Conservation (phyloP, 2,113 vertebrate species). For the Corvus moneduloides region DNA sequence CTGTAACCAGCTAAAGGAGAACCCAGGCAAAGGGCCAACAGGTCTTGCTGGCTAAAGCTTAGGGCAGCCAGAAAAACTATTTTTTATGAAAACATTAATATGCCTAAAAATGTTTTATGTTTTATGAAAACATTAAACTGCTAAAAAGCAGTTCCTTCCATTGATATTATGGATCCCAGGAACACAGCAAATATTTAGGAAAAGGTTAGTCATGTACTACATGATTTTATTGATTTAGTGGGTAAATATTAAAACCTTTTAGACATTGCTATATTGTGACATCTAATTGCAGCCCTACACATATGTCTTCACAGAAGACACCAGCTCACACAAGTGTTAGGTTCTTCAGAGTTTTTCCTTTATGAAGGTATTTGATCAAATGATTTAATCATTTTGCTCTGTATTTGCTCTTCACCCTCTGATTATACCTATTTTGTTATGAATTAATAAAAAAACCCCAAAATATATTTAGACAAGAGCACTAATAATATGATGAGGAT, state of each 20-base stretch:
- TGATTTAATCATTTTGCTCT: background rate
- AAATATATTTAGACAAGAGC: background rate
- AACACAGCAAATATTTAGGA: background rate
- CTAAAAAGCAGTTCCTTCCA: background rate
- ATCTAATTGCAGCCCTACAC: background rate
- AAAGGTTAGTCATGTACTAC: background rate
- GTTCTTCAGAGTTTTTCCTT: background rate
- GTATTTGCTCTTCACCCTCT: background rate
- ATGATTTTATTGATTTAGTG: background rate
- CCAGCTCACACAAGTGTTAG: background rate
- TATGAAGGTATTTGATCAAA: background rate
- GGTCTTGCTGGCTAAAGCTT: background rate
- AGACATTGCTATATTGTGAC: background rate
- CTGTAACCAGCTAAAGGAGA: background rate
- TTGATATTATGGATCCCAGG: background rate
- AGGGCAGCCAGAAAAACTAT: background rate
- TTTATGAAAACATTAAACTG: background rate
- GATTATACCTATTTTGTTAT: background rate
- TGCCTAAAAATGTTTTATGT: background rate
- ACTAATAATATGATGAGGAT: background rate
- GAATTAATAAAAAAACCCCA: background rate
- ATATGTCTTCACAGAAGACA: background rate
- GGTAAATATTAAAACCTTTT: background rate
- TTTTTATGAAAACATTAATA: background rate
- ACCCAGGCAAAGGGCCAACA: background rate